Evolutionary conservation across 2,113 vertebrate genomes (phyloP).

Genomic region (Gymnocephalus cernua): DNA sequence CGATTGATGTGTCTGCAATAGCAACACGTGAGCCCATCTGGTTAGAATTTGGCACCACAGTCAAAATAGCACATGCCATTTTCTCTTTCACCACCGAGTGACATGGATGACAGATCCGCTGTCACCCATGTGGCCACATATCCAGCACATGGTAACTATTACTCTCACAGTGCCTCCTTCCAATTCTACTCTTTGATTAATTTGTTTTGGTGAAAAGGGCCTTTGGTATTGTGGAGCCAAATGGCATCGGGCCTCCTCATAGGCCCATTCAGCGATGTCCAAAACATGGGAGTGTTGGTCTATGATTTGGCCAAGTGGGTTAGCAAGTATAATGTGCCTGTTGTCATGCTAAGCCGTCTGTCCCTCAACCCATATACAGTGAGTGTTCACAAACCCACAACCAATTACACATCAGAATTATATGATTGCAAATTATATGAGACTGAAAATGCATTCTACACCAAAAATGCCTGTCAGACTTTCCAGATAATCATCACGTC

Average conservation of each 20-base stretch:
- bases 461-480: slow-evolving; percentile 42
- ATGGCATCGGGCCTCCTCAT: slow-evolving; percentile 41
- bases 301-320: slow-evolving; percentile 53
- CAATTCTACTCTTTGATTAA: slow-evolving; percentile 73
- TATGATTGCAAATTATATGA: slow-evolving; percentile 45
- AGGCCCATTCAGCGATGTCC: slow-evolving; percentile 44
- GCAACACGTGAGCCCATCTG: slow-evolving; percentile 80
- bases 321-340: slow-evolving; percentile 55
- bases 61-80: slow-evolving; percentile 79
- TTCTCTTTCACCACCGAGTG: slow-evolving; percentile 73
- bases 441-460: slow-evolving; percentile 28
- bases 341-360: slow-evolving; percentile 62
- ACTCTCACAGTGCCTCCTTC: slow-evolving; percentile 68
- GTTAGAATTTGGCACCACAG: slow-evolving; percentile 79
- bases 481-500: slow-evolving; percentile 38
- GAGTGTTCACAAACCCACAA: slow-evolving; percentile 44
- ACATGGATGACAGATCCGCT: slow-evolving; percentile 74
- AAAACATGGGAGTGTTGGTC: slow-evolving; percentile 48
- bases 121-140: slow-evolving; percentile 64
- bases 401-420: slow-evolving; percentile 49
- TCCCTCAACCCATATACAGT: slow-evolving; percentile 34
- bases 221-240: slow-evolving; percentile 61
- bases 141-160: slow-evolving; percentile 81
- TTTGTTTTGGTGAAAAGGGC: slow-evolving; percentile 73
- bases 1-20: slow-evolving; percentile 76